Base-by-base conservation (phyloP, 2,797 vertebrate species). In the Premnoplex brunnescens region DNA sequence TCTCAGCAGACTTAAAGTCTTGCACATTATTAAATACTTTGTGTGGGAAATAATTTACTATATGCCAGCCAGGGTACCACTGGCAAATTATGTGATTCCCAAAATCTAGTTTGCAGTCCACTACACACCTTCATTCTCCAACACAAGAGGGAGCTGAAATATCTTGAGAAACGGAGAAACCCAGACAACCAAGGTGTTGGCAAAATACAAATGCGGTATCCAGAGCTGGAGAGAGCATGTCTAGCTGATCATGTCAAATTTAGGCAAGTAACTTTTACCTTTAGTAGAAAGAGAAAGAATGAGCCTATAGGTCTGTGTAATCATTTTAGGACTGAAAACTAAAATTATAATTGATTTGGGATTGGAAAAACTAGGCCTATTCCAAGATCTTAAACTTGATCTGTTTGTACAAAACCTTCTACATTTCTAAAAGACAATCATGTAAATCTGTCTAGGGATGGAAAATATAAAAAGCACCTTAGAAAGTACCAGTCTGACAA, bases 71-170 rank as follows among this genome's bases (percentile, higher is more conserved):
- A 86, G 23, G 12, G 10, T 58, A 34, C 17, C 67, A 19, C 21
- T 28, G 32, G 44, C 22, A 59, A 82, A 87, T 49, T 3, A 37
- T 8, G 62, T 2, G 7, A 51, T 62, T 62, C 36, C 39, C 71
- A 81, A 91, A 83, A 69, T 37, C 7, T 32, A 28, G 6, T 6
- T 76, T 59, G 7, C 66, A 76, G 46, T 36, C 59, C 52, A 43
- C 58, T 56, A 81, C 43, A 58, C 30, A 58, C 76, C 80, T 90
- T 69, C 43, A 16, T 85, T 85, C 78, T 93, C 78, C 72, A 94
- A 93, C 94, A 93, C 91, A 89, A 96, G 92, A 91, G 92, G 95
- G 92, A 96, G 94, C 94, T 95, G 94, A 94, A 87, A 96, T 73
- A 89, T 85, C 94, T 87, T 10, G 32, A 90, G 72, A 84, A 85